Base-by-base conservation (phyloP, 2,888 invertebrate species). In the Cybosia mesomella region DNA sequence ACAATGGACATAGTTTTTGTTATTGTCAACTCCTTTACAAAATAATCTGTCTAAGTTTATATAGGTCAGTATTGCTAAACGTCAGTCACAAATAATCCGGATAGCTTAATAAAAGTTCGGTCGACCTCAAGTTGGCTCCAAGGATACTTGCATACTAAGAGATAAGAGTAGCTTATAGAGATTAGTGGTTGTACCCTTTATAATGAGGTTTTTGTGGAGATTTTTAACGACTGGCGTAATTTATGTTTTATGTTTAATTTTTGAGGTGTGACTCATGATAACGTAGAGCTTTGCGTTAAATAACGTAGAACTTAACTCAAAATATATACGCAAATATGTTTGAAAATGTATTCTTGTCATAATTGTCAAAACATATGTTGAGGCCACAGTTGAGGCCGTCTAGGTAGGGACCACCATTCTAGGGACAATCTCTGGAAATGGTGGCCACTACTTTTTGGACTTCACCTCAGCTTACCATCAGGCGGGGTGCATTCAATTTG, bases 141-240 rank as follows among this genome's bases (percentile, higher is more conserved):
- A 9, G 21, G 34, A 22, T 67, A 72, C 75, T 66, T 78, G 74
- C 68, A 77, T 68, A 68, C 61, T 61, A 64, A 18, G 22, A 75
- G 79, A 80, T 80, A 75, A 80, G 68, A 28, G 63, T 22, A 49
- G 69, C 57, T 64, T 58, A 43, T 70, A 64, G 36, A 39, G 67
- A 67, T 67, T 67, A 63, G 62, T 49, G 61, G 61, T 57, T 22
- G 43, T 13, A 58, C 43, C 61, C 36, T 58, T 67, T 67, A 67
- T 63, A 36, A 62, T 34, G 24, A 62, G 36, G 36, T 61, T 66
- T 61, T 43, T 57, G 28, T 21, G 21, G 43, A 49, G 22, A 58
- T 32, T n/a, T 24, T 21, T 28, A 28, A 1, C 39, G 7, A 55
- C 28, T 15, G 21, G 55, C 3, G n/a, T 28, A 24, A 49, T 60